Conservation (phyloP, 1,140 invertebrate genomes). For the Pseudomyrmex concolor region DNA sequence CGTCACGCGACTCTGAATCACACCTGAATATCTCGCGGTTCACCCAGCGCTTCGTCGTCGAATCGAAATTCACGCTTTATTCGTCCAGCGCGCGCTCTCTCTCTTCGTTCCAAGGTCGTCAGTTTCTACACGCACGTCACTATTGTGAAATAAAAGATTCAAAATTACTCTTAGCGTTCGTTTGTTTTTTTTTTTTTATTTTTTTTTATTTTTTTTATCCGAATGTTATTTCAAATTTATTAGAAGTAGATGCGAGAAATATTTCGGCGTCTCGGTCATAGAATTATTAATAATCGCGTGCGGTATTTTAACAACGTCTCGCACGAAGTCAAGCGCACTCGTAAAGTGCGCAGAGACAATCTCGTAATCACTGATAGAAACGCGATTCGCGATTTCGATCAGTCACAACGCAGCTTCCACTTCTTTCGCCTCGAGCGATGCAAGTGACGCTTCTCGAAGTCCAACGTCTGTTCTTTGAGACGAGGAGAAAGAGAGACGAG, state of each 20-base stretch:
- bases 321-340: neutral
- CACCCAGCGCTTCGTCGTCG: constrained; percentile 37
- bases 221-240: too few species aligned
- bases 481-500: constrained; percentile 35
- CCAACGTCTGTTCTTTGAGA: neutral
- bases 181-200: neutral
- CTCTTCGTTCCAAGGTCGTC: constrained; percentile 23
- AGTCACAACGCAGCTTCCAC: constrained; percentile 9
- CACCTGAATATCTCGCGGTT: constrained; percentile 34
- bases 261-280: too few species aligned
- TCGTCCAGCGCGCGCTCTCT: neutral
- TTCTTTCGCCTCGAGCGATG: constrained; percentile 42
- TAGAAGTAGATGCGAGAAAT: too few species aligned
- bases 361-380: neutral
- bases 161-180: neutral
- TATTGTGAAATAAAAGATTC: too few species aligned
- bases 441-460: constrained; percentile 1
- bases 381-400: neutral
- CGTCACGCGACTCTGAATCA: constrained; percentile 53
- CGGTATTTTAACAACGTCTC: neutral
- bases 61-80: constrained; percentile 35
- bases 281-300: too few species aligned
- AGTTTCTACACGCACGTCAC: too few species aligned
- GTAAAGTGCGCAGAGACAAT: neutral
- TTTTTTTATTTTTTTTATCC: constrained; percentile 17